phyloP scores from a whole-genome alignment of 2,797 vertebrate genomes.

The Pempheris klunzingeri region DNA sequence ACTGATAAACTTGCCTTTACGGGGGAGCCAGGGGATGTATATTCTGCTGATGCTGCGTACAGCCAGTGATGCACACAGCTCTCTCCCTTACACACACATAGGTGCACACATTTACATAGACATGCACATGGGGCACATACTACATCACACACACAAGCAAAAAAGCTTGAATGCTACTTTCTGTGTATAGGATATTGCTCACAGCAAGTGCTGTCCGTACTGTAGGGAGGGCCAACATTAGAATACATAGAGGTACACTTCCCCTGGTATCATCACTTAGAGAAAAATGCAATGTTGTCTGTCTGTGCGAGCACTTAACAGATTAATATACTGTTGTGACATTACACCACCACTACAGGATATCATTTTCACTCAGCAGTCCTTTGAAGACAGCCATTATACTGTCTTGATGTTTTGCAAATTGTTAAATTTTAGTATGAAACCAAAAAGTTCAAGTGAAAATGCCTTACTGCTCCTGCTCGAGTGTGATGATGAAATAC shows the following conservation, averaged over 20 bases:
- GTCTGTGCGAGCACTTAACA: constrained; percentile 28
- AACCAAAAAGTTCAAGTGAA: constrained; percentile 29
- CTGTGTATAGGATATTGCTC: constrained; percentile 36
- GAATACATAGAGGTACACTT: constrained; percentile 23
- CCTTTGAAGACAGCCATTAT: constrained; percentile 36
- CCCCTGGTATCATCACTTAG: constrained; percentile 22
- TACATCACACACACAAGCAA: background rate
- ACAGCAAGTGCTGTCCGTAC: constrained; percentile 22
- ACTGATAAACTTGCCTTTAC: constrained; percentile 69
- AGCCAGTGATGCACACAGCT: constrained; percentile 30
- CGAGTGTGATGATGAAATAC: constrained; percentile 47
- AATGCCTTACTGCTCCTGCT: constrained; percentile 1
- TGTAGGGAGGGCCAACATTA: constrained; percentile 15
- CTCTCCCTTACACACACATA: background rate
- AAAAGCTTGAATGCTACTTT: constrained; percentile 8
- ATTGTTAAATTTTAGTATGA: constrained; percentile 43
- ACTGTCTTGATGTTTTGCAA: constrained; percentile 43
- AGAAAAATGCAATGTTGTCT: constrained; percentile 20
- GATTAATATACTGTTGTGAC: constrained; percentile 44
- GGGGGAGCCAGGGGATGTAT: constrained; percentile 62
- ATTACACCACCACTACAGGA: constrained; percentile 33
- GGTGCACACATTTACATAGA: background rate
- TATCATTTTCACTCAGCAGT: constrained; percentile 46
- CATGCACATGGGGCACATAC: background rate
- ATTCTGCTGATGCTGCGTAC: constrained; percentile 67